Evolutionary conservation across 2,797 vertebrate genomes (phyloP).

Genomic region (Arnoldichthys spilopterus): DNA sequence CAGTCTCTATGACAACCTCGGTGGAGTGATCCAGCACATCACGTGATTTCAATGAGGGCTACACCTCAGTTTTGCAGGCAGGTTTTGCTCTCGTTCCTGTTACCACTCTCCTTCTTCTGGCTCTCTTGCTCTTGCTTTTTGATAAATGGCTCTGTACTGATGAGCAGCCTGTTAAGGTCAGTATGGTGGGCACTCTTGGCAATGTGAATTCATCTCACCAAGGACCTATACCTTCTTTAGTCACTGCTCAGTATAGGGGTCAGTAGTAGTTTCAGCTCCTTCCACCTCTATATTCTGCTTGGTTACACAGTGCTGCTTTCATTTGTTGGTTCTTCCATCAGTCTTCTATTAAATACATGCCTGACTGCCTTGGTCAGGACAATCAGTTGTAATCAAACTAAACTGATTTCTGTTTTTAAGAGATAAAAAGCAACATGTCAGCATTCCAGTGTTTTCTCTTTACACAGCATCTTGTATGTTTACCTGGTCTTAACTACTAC

Average conservation of each 20-base stretch:
- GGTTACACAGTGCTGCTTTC: constrained; percentile 45
- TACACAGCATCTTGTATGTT: background rate
- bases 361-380: constrained; percentile 14
- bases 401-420: background rate
- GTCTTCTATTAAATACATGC: constrained; percentile 33
- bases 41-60: constrained; percentile 32
- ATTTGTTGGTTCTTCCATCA: constrained; percentile 30
- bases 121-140: constrained; percentile 52
- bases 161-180: constrained; percentile 76
- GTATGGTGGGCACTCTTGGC: constrained; percentile 62
- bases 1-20: constrained; percentile 49
- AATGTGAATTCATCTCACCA: constrained; percentile 71
- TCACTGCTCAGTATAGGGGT: constrained; percentile 55
- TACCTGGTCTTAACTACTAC: background rate
- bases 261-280: constrained; percentile 26
- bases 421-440: constrained; percentile 8
- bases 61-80: constrained; percentile 21
- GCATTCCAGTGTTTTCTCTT: constrained; percentile 7
- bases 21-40: constrained; percentile 29
- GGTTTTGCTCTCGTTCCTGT: background rate
- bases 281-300: constrained; percentile 36
- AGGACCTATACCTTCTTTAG: constrained; percentile 51
- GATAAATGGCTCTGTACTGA: constrained; percentile 77
- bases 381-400: constrained; percentile 21
- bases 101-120: constrained; percentile 5